Evolutionary conservation across 2,797 vertebrate genomes (phyloP).

Genomic region (Podarcis lilfordi): DNA sequence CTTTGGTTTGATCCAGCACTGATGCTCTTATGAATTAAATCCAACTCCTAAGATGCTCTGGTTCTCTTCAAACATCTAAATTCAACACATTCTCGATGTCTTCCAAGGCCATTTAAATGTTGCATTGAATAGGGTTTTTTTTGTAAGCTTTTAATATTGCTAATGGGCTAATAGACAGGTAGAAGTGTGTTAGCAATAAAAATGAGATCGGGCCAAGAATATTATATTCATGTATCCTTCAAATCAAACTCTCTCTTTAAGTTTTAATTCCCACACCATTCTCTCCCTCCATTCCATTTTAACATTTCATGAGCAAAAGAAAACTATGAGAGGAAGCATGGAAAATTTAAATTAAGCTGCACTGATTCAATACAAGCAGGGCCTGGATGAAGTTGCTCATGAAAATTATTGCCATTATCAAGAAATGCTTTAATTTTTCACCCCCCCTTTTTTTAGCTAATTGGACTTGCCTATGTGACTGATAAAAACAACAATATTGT

Average conservation of each 20-base stretch:
- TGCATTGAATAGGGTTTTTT: not conserved
- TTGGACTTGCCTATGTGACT: not conserved
- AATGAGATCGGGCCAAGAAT: conserved; percentile 1
- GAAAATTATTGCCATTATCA: not conserved
- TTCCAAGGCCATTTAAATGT: not conserved
- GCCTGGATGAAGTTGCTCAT: not conserved
- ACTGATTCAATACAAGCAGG: not conserved
- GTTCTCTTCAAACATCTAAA: not conserved
- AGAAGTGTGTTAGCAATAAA: conserved; percentile 19
- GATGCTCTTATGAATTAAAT: not conserved
- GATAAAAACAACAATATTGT: not conserved
- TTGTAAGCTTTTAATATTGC: not conserved
- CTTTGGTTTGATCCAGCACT: too few species aligned
- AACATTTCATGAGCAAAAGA: conserved; percentile 3
- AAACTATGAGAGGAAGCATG: conserved; percentile 23
- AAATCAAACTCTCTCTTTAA: conserved; percentile 1
- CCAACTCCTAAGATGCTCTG: not conserved
- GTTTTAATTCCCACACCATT: conserved; percentile 14
- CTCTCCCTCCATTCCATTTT: not conserved
- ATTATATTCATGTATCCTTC: conserved; percentile 6
- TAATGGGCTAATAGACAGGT: not conserved
- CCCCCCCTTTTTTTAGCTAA: not conserved
- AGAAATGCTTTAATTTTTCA: not conserved
- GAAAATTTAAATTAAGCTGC: not conserved
- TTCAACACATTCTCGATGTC: not conserved